Percentiles rank a stretch among this genome's conserved stretches.
These are phyloP conservation scores for Ectemnius lituratus DNA, from an alignment of 2,888 invertebrate genomes.

Conservation along the genomic window DNA sequence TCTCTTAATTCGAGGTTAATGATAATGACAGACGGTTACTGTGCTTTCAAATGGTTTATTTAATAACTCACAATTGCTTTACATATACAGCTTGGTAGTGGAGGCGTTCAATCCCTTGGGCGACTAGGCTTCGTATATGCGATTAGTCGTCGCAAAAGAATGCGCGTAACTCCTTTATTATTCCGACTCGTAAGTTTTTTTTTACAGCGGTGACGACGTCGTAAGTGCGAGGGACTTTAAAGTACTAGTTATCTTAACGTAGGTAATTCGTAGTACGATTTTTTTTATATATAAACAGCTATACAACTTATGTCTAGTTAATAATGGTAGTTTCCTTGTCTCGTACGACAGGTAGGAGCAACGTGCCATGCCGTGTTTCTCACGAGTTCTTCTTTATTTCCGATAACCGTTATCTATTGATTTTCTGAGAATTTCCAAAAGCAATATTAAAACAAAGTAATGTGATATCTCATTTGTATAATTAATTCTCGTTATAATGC, in stretches of 20 bases:
- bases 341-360: constrained; percentile 22
- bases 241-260: constrained; percentile 44
- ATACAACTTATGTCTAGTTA: constrained; percentile 60
- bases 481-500: too few relatives aligned
- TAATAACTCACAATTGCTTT: constrained; percentile 64
- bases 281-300: constrained; percentile 61
- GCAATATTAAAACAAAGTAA: too few relatives aligned
- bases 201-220: constrained; percentile 50
- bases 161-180: constrained; percentile 7
- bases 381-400: background rate
- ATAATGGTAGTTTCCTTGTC: constrained; percentile 24
- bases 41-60: constrained; percentile 56
- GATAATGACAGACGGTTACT: too few relatives aligned
- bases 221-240: constrained; percentile 54
- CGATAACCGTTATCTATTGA: too few relatives aligned
- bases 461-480: too few relatives aligned
- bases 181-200: constrained; percentile 25
- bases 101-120: constrained; percentile 22
- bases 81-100: constrained; percentile 61
- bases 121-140: background rate
- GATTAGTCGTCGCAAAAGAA: background rate
- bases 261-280: constrained; percentile 38
- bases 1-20: too few relatives aligned
- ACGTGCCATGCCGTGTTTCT: background rate
- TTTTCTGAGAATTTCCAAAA: too few relatives aligned